A percentile compares a stretch with the other conserved stretches of the same genome.
Evolutionary conservation across 2,797 vertebrate species (phyloP).

Genomic region (Pipistrellus nathusii): DNA sequence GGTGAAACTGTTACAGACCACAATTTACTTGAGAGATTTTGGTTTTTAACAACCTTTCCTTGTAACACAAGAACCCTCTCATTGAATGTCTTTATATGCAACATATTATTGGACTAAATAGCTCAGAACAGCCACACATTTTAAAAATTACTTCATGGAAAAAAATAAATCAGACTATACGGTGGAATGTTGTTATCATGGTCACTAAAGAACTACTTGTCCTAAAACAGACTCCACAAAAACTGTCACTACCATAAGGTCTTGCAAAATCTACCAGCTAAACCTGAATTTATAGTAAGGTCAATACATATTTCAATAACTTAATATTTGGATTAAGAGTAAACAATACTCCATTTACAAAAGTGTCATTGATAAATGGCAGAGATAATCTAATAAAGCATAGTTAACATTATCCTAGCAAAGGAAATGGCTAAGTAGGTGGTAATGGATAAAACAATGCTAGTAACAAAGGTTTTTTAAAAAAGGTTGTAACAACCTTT

Average conservation of each 20-base stretch:
- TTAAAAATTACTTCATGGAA: slow-evolving; percentile 45
- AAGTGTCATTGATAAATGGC: not conserved
- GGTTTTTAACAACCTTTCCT: slow-evolving; percentile 60
- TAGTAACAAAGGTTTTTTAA: not conserved
- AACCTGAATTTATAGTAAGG: not conserved
- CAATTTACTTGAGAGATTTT: slow-evolving; percentile 67
- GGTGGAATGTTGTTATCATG: slow-evolving; percentile 4
- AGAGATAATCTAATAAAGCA: not conserved
- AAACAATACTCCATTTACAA: slow-evolving; percentile 48
- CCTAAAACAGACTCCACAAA: not conserved
- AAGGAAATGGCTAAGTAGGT: not conserved
- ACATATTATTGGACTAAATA: slow-evolving; percentile 34
- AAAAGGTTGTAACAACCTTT: not conserved
- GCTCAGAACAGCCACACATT: slow-evolving; percentile 47
- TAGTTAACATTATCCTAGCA: not conserved
- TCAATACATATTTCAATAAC: slow-evolving; percentile 15
- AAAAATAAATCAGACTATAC: not conserved
- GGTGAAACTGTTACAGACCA: slow-evolving; percentile 62
- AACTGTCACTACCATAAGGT: not conserved
- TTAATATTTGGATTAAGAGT: slow-evolving; percentile 44
- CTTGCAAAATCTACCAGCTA: slow-evolving; percentile 16
- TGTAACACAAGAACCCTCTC: slow-evolving; percentile 69
- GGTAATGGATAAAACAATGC: not conserved
- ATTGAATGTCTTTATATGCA: slow-evolving; percentile 36
- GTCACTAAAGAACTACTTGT: slow-evolving; percentile 19